Evolutionary conservation across 2,113 vertebrate genomes (phyloP).

Genomic region (Cisticola juncidis): DNA sequence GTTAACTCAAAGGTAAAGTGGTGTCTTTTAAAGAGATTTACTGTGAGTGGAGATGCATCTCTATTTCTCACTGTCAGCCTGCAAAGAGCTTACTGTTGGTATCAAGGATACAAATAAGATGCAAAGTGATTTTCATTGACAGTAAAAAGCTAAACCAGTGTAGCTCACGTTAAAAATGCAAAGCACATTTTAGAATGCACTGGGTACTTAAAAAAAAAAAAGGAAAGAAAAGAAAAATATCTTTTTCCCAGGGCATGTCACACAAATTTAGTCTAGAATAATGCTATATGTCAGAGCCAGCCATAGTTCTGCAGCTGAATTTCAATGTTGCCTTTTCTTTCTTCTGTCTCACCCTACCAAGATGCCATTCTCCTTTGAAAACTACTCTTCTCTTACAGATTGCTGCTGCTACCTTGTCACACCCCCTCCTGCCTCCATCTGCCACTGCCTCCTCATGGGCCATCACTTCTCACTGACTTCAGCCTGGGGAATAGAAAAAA

Average conservation of each 20-base stretch:
- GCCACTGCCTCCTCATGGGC: not conserved
- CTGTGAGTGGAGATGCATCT: not conserved
- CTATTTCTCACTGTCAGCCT: not conserved
- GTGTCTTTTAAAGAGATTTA: not conserved
- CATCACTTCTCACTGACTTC: not conserved
- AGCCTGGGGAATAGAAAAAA: not conserved
- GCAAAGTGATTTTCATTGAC: not conserved
- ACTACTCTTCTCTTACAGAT: not conserved
- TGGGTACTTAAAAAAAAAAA: not conserved
- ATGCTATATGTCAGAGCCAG: not conserved
- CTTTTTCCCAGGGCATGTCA: not conserved
- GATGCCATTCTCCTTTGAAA: not conserved
- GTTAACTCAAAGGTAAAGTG: not conserved
- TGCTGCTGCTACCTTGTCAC: not conserved
- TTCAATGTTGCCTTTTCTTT: not conserved
- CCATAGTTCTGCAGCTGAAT: not conserved
- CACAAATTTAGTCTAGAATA: not conserved
- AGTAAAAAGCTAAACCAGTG: not conserved
- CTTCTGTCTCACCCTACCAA: not conserved
- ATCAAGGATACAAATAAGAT: not conserved
- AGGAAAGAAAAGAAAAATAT: not conserved
- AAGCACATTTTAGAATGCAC: not conserved
- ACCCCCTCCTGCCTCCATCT: conserved; percentile 3
- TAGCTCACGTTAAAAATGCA: not conserved
- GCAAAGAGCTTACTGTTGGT: not conserved